phyloP scores from a whole-genome alignment of 2,888 invertebrate genomes.

The Drosophila anceps region DNA sequence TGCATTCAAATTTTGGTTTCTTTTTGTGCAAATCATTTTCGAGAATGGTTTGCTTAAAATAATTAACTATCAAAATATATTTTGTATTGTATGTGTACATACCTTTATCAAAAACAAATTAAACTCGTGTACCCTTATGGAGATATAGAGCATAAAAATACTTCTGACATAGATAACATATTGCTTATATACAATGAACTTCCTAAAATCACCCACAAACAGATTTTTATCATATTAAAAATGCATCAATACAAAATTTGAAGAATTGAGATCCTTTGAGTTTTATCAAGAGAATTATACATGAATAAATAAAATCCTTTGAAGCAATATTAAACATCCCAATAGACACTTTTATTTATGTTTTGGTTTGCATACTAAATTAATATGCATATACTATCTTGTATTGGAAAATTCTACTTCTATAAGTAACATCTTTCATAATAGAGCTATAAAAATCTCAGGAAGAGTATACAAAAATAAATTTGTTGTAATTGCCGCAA shows the following conservation, averaged over 20 bases:
- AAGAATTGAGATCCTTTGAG: no score
- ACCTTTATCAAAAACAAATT: background rate
- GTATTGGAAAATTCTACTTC: background rate
- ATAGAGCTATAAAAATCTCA: background rate
- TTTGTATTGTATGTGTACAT: background rate
- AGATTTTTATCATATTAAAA: no score
- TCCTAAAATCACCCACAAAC: no score
- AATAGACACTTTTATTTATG: background rate
- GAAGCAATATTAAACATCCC: no score
- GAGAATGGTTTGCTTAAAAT: background rate
- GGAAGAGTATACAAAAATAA: background rate
- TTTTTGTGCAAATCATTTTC: background rate
- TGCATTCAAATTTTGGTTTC: background rate
- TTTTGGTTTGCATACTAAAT: background rate
- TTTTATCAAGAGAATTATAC: no score
- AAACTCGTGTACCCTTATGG: background rate
- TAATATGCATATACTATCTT: background rate
- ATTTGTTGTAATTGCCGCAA: constrained; percentile 5
- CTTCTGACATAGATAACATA: background rate
- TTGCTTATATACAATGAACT: no score
- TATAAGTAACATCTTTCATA: background rate
- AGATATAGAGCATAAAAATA: background rate
- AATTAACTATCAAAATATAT: background rate
- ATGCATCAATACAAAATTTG: no score
- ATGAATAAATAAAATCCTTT: no score